A percentile compares a stretch with the other conserved stretches of the same genome.
These are phyloP conservation scores for Crenuchus spilurus DNA, from an alignment of 2,797 vertebrate genomes.

Conservation along the genomic window DNA sequence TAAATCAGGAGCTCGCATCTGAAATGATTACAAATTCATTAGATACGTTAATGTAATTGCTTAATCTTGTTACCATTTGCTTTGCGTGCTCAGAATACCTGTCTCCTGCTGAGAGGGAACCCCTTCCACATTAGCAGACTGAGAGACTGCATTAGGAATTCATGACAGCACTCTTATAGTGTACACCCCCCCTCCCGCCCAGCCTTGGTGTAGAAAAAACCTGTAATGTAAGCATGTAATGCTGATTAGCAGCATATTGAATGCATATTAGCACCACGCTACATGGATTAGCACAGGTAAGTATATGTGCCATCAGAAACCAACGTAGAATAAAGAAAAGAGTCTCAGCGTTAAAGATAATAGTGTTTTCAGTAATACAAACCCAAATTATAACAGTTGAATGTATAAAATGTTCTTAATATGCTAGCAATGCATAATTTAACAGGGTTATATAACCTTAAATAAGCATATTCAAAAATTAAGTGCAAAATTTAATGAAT, in stretches of 20 bases:
- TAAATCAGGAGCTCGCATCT: constrained; percentile 64
- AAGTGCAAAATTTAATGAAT: no score
- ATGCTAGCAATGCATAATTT: no score
- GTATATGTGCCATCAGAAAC: neutral
- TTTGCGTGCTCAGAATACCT: constrained; percentile 65
- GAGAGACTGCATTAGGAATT: neutral
- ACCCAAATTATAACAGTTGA: no score
- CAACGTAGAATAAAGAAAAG: neutral
- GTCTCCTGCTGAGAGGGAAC: neutral
- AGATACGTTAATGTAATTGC: constrained; percentile 70
- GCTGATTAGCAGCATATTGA: neutral
- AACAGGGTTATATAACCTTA: no score
- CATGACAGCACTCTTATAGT: neutral
- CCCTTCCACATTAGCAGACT: neutral
- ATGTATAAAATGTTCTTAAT: no score
- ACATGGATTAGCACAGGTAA: neutral
- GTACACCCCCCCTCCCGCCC: neutral
- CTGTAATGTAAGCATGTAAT: neutral
- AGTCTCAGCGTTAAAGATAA: neutral
- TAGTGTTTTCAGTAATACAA: no score
- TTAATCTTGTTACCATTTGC: constrained; percentile 70
- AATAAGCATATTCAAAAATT: no score
- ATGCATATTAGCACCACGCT: neutral
- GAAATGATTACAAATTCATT: constrained; percentile 72
- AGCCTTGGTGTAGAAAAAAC: no score